These are phyloP conservation scores for Danio choprae DNA, from an alignment of 2,797 vertebrate species.

Conservation along the genomic window DNA sequence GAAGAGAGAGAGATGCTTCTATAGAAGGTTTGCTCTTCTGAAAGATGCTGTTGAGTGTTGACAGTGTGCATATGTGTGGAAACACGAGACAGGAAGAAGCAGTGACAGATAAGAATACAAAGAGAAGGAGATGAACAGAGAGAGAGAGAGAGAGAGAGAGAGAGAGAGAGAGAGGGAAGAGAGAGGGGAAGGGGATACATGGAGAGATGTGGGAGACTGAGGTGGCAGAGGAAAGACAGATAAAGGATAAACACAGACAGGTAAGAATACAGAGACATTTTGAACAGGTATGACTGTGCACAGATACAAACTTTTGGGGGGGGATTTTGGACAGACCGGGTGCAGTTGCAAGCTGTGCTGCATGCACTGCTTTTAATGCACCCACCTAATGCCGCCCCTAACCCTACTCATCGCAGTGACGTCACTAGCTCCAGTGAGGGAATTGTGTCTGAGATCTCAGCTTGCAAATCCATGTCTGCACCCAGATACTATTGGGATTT, in stretches of 20 bases:
- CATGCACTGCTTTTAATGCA: no score
- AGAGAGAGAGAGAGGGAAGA: conserved; percentile 5
- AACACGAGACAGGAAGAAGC: conserved; percentile 53
- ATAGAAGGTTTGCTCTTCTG: conserved; percentile 29
- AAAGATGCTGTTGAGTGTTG: conserved; percentile 54
- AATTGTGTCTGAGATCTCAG: no score
- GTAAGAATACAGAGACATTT: not conserved
- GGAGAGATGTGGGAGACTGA: conserved; percentile 8
- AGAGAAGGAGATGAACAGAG: conserved; percentile 29
- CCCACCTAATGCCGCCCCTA: no score
- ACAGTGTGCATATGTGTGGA: conserved; percentile 51
- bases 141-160: not conserved
- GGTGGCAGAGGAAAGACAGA: conserved; percentile 19
- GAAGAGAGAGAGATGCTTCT: not conserved
- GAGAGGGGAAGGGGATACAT: not conserved
- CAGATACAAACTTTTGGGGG: not conserved
- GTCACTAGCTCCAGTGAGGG: no score
- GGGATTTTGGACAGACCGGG: no score
- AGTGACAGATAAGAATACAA: conserved; percentile 55
- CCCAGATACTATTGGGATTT: not conserved
- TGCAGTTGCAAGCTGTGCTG: no score
- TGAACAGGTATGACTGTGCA: conserved; percentile 2
- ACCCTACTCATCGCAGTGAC: no score
- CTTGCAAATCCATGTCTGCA: no score
- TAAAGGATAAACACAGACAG: conserved; percentile 19